A percentile compares a stretch with the other conserved stretches of the same genome.
Evolutionary conservation across 2,888 invertebrate species (phyloP).

Genomic region (Blastobasis lacticolella): DNA sequence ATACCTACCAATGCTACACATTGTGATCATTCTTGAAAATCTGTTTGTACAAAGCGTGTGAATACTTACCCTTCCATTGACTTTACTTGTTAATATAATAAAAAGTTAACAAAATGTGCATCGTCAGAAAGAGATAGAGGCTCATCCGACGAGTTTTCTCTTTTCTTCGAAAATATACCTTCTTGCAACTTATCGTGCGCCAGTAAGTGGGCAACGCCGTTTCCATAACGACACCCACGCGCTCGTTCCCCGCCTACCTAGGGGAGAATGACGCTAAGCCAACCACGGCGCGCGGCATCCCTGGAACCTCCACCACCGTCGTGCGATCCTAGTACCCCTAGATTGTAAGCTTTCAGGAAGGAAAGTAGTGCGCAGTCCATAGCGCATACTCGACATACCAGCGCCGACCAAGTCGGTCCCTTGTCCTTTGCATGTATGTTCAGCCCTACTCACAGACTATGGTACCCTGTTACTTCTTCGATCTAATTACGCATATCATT

Average conservation of each 20-base stretch:
- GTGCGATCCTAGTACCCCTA: constrained; percentile 72
- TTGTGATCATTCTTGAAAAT: constrained; percentile 7
- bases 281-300: constrained; percentile 25
- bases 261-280: constrained; percentile 45
- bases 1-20: not conserved
- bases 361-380: constrained; percentile 38
- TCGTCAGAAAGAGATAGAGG: not conserved
- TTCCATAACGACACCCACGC: constrained; percentile 64
- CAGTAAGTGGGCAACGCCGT: constrained; percentile 51
- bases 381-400: constrained; percentile 30
- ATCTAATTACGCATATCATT: constrained; percentile 76
- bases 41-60: not conserved
- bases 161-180: constrained; percentile 22
- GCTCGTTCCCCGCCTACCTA: constrained; percentile 54
- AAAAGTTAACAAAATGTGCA: not conserved
- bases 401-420: constrained; percentile 7
- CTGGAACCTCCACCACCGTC: constrained; percentile 29
- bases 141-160: constrained; percentile 4
- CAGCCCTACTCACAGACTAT: constrained; percentile 39
- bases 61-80: no score
- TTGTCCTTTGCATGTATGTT: constrained; percentile 21
- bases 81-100: not conserved
- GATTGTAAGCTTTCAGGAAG: constrained; percentile 82
- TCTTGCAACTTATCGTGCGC: constrained; percentile 35
- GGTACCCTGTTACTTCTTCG: constrained; percentile 65